These are phyloP conservation scores for Philopotamus ludificatus DNA, from an alignment of 1,140 invertebrate genomes.

Conservation along the genomic window DNA sequence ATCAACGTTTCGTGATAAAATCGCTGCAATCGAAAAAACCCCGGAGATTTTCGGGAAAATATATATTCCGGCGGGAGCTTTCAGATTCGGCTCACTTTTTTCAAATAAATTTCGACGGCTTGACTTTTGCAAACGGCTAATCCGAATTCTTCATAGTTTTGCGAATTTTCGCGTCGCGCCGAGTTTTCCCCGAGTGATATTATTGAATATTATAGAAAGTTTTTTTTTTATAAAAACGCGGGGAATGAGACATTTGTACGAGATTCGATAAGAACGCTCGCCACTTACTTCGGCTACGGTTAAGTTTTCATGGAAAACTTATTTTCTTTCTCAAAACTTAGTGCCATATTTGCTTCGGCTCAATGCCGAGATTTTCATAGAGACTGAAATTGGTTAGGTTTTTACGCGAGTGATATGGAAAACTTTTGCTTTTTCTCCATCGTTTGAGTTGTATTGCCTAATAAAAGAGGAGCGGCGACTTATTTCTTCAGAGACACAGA, in stretches of 20 bases:
- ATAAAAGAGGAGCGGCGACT: background rate
- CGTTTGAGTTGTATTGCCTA: background rate
- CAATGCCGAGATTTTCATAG: conserved; percentile 27
- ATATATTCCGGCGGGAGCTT: no score
- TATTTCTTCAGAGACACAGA: no score
- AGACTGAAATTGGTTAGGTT: conserved; percentile 27
- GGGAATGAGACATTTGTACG: conserved; percentile 26
- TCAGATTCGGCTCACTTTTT: no score
- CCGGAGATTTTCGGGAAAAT: no score
- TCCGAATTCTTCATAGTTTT: no score
- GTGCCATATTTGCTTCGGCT: conserved; percentile 23
- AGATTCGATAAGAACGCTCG: conserved; percentile 18
- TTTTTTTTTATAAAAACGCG: background rate
- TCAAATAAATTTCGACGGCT: no score
- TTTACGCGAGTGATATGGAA: conserved; percentile 11
- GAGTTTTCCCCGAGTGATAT: no score
- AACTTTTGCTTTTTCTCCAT: conserved; percentile 18
- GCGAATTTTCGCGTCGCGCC: no score
- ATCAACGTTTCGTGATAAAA: no score
- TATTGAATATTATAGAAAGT: no score
- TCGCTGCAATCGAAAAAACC: no score
- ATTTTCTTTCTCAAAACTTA: conserved; percentile 23
- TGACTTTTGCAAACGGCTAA: no score
- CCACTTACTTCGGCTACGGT: background rate
- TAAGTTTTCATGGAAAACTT: conserved; percentile 19